Percentiles rank a stretch among this genome's conserved stretches.
Evolutionary conservation across 2,888 invertebrate genomes (phyloP).

Genomic region (Sinhomidia bicolor): DNA sequence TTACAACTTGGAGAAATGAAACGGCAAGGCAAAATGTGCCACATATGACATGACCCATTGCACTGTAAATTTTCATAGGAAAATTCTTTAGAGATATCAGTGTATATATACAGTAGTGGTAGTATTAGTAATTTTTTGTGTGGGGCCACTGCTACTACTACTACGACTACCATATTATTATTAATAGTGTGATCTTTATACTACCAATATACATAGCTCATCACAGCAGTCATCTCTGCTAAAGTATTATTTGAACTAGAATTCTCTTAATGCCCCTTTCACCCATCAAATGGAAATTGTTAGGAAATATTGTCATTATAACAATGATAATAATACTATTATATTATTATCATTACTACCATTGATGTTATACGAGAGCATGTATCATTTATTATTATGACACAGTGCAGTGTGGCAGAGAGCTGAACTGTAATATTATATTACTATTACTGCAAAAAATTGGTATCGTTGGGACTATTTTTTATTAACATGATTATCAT

Average conservation of each 20-base stretch:
- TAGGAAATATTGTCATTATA: neutral
- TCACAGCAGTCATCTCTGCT: too few relatives aligned
- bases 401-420: neutral
- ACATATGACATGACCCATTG: constrained; percentile 51
- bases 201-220: constrained; percentile 42
- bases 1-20: too few relatives aligned
- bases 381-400: constrained; percentile 2
- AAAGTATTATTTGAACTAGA: neutral
- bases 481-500: neutral
- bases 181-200: constrained; percentile 31
- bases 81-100: neutral
- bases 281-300: constrained; percentile 4
- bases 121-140: too few relatives aligned
- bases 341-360: neutral
- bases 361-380: neutral
- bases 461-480: neutral
- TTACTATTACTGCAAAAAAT: neutral
- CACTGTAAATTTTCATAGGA: neutral
- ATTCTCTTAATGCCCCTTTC: constrained; percentile 4
- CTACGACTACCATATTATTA: constrained; percentile 1
- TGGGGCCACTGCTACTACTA: neutral
- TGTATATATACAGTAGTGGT: too few relatives aligned
- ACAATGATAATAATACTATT: neutral
- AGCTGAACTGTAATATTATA: neutral
- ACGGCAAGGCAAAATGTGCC: neutral